Base-by-base conservation (phyloP, 1,140 invertebrate genomes). In the Zaprionus inermis region DNA sequence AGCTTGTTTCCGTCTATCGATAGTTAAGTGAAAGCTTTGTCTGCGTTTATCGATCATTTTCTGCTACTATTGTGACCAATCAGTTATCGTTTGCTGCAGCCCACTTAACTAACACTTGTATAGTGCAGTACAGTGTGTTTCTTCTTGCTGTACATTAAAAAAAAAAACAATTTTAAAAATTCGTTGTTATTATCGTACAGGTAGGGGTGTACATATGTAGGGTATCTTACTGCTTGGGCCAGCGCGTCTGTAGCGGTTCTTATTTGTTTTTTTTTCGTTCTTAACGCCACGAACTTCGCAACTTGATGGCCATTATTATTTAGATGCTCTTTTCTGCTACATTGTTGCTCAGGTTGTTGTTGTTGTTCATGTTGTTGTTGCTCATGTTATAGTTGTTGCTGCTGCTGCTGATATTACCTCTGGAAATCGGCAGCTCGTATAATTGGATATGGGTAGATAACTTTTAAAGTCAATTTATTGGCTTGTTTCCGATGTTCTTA, bases 401-500 rank as follows among this genome's bases (percentile, higher is more conserved):
- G 54, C 6, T 65, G 22, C 46, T 52, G 54, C 34, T 58, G 16
- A 24, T 16, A 51, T 58, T 58, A 49, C 34, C 36, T 46, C 34
- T 72, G 65, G 32, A 71, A 71, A 64, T 71, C 38, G 36, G 32
- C 32, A 30, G 41, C 38, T 56, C 36, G 44, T 63, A 70, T 74
- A 77, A 81, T 85, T 78, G 75, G 70, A 57, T 81, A 69, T 81
- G 73, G 61, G 58, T 63, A 76, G 75, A 85, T 78, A 85, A 36
- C 57, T 76, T 71, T 68, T 38, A 80, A 72, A 66, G 81, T 78
- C 81, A 81, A 85, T 80, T 78, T 79, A 73, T 77, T 77, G 56
- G 57, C 46, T 36, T 51, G 64, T 28, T 41, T 63, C 46, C 44
- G 36, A 55, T 67, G 46, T 41, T 52, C 22, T 36, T 44, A 30